phyloP scores from a whole-genome alignment of 2,888 invertebrate species.

The Fragum fragum region DNA sequence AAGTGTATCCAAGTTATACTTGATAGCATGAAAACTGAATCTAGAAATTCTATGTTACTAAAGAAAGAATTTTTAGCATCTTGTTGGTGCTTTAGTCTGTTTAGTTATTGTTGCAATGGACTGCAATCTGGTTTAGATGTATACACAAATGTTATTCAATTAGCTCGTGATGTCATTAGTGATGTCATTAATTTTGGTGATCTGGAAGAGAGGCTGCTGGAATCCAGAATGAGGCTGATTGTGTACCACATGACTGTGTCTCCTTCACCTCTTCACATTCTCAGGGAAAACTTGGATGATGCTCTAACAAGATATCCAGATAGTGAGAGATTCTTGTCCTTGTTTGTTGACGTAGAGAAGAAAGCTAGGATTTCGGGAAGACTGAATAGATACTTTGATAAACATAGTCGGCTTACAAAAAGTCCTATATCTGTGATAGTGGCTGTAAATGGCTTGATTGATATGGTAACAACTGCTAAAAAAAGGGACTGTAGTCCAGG shows the following conservation, averaged over 20 bases:
- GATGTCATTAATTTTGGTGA: not conserved
- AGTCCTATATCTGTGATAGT: conserved; percentile 68
- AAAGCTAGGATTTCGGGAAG: conserved; percentile 78
- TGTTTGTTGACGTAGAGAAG: conserved; percentile 80
- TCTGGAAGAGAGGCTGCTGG: conserved; percentile 54
- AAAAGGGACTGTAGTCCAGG: not conserved
- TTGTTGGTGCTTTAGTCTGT: conserved; percentile 80
- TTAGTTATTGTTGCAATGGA: conserved; percentile 81
- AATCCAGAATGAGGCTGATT: conserved; percentile 69
- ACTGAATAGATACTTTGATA: conserved; percentile 80
- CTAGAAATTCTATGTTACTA: not conserved
- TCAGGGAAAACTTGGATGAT: conserved; percentile 73
- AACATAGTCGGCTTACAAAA: conserved; percentile 49
- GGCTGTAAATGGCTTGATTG: conserved; percentile 62
- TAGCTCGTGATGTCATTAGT: not conserved
- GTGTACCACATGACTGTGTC: conserved; percentile 74
- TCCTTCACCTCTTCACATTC: conserved; percentile 68
- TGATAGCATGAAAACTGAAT: conserved; percentile 22
- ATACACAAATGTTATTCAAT: conserved; percentile 21
- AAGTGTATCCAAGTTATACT: conserved; percentile 43
- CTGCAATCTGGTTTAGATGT: conserved; percentile 65
- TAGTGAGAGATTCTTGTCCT: conserved; percentile 72
- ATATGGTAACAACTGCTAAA: not conserved
- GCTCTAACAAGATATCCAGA: conserved; percentile 79
- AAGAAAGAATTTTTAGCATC: conserved; percentile 49